phyloP scores from a whole-genome alignment of 2,888 invertebrate genomes.

The Aphodius granarius region DNA sequence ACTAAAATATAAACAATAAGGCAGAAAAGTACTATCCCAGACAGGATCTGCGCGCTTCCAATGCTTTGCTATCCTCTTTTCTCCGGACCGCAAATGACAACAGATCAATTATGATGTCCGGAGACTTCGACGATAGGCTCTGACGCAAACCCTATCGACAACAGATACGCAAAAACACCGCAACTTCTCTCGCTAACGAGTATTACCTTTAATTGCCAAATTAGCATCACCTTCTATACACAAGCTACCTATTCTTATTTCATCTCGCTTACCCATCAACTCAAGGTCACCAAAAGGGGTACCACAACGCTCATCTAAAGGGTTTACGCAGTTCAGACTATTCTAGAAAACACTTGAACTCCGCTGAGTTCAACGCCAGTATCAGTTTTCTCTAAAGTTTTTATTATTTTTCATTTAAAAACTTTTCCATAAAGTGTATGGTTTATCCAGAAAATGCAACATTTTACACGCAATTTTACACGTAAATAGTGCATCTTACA shows the following conservation, averaged over 20 bases:
- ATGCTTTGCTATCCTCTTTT: conserved; percentile 37
- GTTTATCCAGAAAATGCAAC: too few relatives aligned
- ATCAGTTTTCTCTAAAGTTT: too few relatives aligned
- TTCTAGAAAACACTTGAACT: too few relatives aligned
- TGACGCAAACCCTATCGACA: conserved; percentile 18
- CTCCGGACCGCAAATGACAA: conserved; percentile 19
- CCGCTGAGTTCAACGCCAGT: too few relatives aligned
- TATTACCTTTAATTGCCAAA: neutral
- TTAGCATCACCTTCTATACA: neutral
- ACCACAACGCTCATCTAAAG: conserved; percentile 2
- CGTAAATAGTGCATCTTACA: too few relatives aligned
- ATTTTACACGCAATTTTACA: too few relatives aligned
- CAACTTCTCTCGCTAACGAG: conserved; percentile 2
- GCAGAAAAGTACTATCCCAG: conserved; percentile 50
- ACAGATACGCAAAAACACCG: conserved; percentile 12
- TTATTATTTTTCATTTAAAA: too few relatives aligned
- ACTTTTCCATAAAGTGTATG: too few relatives aligned
- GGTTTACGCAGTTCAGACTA: too few relatives aligned
- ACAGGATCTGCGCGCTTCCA: conserved; percentile 47
- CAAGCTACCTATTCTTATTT: neutral
- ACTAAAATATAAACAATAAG: conserved; percentile 50
- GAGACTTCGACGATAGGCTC: conserved; percentile 1
- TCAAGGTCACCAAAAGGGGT: conserved; percentile 1
- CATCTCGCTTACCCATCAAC: neutral
- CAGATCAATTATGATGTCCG: conserved; percentile 10